Percentiles rank a stretch among this genome's conserved stretches.
phyloP scores from a whole-genome alignment of 2,797 vertebrate genomes.

The Alfaro cultratus region DNA sequence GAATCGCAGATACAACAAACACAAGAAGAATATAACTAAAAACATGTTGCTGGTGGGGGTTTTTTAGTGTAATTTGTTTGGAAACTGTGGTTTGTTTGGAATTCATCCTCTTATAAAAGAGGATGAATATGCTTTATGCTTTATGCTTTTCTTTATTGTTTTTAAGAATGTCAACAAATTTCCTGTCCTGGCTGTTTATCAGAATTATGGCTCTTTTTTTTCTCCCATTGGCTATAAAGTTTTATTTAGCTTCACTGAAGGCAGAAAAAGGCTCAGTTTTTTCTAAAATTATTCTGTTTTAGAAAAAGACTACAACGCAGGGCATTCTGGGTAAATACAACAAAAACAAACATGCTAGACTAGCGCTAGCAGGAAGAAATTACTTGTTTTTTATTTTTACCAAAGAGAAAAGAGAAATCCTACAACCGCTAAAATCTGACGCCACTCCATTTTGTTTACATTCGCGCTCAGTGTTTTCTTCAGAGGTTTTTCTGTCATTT shows the following conservation, averaged over 20 bases:
- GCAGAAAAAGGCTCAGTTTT: too few relatives aligned
- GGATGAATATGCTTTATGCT: too few relatives aligned
- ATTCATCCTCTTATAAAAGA: background rate
- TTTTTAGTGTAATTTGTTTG: background rate
- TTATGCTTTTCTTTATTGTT: background rate
- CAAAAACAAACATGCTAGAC: background rate
- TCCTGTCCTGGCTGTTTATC: background rate
- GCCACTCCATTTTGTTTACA: background rate
- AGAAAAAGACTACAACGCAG: background rate
- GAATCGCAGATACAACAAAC: too few relatives aligned
- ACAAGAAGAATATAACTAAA: background rate
- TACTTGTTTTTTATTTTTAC: background rate
- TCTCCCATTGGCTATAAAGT: too few relatives aligned
- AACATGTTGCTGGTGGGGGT: background rate
- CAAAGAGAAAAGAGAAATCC: background rate
- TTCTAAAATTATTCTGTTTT: too few relatives aligned
- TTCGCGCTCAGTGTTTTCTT: background rate
- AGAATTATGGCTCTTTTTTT: too few relatives aligned
- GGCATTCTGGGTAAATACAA: background rate
- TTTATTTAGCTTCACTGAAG: too few relatives aligned
- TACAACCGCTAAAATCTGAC: background rate
- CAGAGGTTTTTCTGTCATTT: background rate
- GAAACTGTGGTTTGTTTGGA: background rate
- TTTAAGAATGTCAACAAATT: background rate
- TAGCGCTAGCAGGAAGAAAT: background rate